phyloP scores from a whole-genome alignment of 2,113 vertebrate species.

The Setophaga petechia region DNA sequence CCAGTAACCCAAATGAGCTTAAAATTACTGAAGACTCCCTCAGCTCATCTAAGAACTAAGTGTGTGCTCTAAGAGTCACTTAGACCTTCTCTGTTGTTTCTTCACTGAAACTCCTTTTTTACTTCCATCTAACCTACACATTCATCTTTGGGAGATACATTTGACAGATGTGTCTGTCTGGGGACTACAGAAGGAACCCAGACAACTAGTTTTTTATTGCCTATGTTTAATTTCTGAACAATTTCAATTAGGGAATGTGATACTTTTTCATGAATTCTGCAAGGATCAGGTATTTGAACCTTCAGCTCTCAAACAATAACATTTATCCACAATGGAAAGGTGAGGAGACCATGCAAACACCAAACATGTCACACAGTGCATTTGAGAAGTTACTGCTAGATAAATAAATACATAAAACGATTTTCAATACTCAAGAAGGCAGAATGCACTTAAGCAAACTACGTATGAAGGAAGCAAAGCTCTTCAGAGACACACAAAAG shows the following conservation, averaged over 20 bases:
- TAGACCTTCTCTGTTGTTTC: background rate
- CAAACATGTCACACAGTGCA: background rate
- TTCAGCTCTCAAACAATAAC: background rate
- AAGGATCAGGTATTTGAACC: background rate
- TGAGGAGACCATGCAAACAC: background rate
- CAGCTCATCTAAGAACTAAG: background rate
- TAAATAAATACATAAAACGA: background rate
- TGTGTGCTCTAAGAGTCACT: background rate
- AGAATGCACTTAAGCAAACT: background rate
- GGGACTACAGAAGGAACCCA: background rate
- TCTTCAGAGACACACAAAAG: background rate
- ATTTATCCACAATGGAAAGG: background rate
- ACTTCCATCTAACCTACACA: background rate
- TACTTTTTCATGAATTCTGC: background rate
- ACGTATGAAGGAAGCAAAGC: background rate
- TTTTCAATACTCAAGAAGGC: background rate
- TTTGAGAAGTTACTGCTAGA: background rate
- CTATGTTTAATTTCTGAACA: background rate
- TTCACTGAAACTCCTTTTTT: background rate
- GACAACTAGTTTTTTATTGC: background rate
- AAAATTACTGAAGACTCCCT: background rate
- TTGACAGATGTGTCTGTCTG: background rate
- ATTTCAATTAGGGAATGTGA: background rate
- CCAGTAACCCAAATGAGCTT: background rate
- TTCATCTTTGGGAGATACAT: background rate